These are phyloP conservation scores for Clavelina lepadiformis DNA, from an alignment of 23 tunicate species.

Conservation along the genomic window DNA sequence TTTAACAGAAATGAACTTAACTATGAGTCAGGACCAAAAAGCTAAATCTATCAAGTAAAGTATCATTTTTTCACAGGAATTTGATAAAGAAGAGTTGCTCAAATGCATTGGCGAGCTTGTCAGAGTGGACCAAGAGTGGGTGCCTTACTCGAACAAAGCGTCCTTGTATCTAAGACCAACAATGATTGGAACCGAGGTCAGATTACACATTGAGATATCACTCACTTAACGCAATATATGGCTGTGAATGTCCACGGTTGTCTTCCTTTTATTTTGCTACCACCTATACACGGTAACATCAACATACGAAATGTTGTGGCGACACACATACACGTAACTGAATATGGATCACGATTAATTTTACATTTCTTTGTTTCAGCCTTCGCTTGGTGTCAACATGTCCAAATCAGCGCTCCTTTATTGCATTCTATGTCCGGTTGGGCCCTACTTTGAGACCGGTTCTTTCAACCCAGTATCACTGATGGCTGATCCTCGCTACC, in stretches of 20 bases:
- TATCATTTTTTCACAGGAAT: constrained; percentile 24
- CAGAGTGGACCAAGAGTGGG: constrained; percentile 98
- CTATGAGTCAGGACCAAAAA: too few species aligned
- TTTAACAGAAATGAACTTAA: too few species aligned
- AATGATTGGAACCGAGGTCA: constrained; percentile 94
- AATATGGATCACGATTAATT: background rate
- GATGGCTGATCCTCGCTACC: constrained; percentile 87
- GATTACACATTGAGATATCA: too few species aligned
- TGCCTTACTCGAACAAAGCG: constrained; percentile 82
- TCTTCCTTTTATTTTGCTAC: too few species aligned
- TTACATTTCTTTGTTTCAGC: constrained; percentile 34
- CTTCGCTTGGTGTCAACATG: constrained; percentile 83
- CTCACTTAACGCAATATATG: too few species aligned
- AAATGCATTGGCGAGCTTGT: constrained; percentile 91
- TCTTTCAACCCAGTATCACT: constrained; percentile 91
- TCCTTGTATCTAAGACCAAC: constrained; percentile 97
- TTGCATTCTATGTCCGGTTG: constrained; percentile 92
- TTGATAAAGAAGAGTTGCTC: constrained; percentile 83
- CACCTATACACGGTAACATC: too few species aligned
- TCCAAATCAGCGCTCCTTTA: constrained; percentile 73
- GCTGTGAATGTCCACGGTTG: too few species aligned
- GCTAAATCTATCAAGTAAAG: too few species aligned
- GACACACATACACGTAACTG: background rate
- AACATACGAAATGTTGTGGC: too few species aligned
- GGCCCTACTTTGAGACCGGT: constrained; percentile 96